phyloP scores from a whole-genome alignment of 2,113 vertebrate genomes.

The Mellivora capensis region DNA sequence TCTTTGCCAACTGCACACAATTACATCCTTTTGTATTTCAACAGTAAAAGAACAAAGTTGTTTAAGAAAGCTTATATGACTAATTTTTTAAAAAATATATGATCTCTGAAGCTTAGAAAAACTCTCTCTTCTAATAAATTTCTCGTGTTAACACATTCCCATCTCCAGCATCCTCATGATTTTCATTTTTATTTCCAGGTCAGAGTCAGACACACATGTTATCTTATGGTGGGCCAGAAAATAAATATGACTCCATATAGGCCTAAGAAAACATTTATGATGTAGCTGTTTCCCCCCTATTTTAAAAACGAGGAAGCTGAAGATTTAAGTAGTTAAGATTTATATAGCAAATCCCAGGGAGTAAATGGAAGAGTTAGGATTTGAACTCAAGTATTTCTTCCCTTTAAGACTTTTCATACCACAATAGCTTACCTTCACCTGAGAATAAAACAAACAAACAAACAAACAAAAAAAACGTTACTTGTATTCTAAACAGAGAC shows the following conservation, averaged over 20 bases:
- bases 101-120: constrained; percentile 12
- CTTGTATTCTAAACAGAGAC: not conserved
- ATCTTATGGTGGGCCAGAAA: not conserved
- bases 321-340: not conserved
- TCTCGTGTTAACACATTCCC: not conserved
- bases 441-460: too few relatives aligned
- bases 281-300: not conserved
- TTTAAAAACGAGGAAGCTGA: not conserved
- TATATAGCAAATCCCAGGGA: not conserved
- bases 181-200: not conserved
- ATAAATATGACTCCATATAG: not conserved
- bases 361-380: not conserved
- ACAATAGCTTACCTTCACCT: not conserved
- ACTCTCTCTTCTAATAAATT: not conserved
- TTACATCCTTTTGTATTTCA: constrained; percentile 49
- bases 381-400: not conserved
- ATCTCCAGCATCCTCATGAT: not conserved
- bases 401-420: not conserved
- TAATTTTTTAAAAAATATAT: not conserved
- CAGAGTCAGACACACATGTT: not conserved
- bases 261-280: not conserved
- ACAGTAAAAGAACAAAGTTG: constrained; percentile 33
- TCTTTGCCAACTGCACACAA: constrained; percentile 42
- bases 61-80: constrained; percentile 32
- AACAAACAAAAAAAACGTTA: not conserved